phyloP scores from a whole-genome alignment of 2,797 vertebrate species.

The Thunnus albacares region DNA sequence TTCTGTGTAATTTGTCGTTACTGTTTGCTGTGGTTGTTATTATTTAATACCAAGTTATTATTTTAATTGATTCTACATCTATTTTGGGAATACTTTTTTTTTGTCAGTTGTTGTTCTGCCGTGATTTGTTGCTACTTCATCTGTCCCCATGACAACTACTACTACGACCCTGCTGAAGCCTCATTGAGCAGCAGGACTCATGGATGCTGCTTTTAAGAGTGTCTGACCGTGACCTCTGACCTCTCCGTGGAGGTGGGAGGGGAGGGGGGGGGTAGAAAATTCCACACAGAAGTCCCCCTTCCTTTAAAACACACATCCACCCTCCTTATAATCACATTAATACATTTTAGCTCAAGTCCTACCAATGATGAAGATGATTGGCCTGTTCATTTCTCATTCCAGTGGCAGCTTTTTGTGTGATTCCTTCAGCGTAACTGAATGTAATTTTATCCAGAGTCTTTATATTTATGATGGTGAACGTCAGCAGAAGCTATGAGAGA shows the following conservation, averaged over 20 bases:
- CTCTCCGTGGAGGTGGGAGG: no score
- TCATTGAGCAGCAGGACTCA: no score
- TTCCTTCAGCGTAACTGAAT: conserved; percentile 64
- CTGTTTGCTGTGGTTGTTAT: conserved; percentile 7
- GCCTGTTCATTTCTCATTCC: conserved; percentile 39
- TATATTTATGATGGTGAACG: conserved; percentile 63
- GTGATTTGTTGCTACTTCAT: conserved; percentile 20
- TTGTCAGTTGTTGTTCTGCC: conserved; percentile 5
- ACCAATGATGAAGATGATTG: neutral
- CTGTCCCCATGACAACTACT: conserved; percentile 7
- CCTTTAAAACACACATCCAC: neutral
- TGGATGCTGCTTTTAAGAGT: no score
- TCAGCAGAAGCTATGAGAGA: conserved; percentile 42
- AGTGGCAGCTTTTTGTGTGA: conserved; percentile 72
- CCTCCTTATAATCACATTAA: neutral
- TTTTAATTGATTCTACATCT: conserved; percentile 2
- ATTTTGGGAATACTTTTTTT: conserved; percentile 29
- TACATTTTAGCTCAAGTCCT: neutral
- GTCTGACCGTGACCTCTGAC: no score
- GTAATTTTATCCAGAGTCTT: conserved; percentile 69
- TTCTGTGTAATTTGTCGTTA: conserved; percentile 15
- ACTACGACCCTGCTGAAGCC: neutral
- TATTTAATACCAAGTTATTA: conserved; percentile 15
- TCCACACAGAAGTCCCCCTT: neutral
- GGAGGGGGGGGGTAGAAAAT: neutral